Percentiles rank a stretch among this genome's conserved stretches.
Conservation (phyloP, 1,140 invertebrate species). For the Drosophila bipectinata region DNA sequence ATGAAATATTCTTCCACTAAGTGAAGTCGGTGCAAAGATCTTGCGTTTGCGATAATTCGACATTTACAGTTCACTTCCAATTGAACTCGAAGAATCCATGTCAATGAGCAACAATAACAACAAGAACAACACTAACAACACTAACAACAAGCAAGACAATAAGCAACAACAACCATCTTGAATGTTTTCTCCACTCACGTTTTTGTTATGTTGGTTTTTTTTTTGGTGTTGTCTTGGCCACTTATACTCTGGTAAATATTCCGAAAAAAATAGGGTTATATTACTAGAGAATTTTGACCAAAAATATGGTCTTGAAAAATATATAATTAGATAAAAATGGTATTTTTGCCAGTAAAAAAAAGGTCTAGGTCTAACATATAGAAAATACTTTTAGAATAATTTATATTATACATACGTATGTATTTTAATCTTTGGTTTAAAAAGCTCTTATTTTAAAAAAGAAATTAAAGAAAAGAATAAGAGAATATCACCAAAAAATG, state of each 20-base stretch:
- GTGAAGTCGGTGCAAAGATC: constrained; percentile 38
- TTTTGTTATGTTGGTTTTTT: background rate
- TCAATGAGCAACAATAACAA: constrained; percentile 37
- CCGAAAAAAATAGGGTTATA: too few species aligned
- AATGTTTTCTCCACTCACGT: constrained; percentile 35
- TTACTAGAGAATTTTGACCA: too few species aligned
- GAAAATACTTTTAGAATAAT: too few species aligned
- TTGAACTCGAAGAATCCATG: constrained; percentile 44
- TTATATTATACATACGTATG: too few species aligned
- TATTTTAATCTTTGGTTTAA: too few species aligned
- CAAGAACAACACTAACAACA: constrained; percentile 1
- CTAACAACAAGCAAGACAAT: constrained; percentile 3
- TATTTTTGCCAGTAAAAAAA: too few species aligned
- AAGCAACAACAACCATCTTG: background rate
- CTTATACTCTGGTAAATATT: background rate
- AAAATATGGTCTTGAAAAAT: too few species aligned
- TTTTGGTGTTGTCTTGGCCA: background rate
- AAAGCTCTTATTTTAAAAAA: too few species aligned
- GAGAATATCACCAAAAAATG: too few species aligned
- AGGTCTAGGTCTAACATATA: too few species aligned
- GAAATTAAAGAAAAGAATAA: too few species aligned
- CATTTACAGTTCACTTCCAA: constrained; percentile 43
- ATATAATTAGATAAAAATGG: too few species aligned
- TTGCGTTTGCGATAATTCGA: constrained; percentile 33
- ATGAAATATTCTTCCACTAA: constrained; percentile 13